phyloP scores from a whole-genome alignment of 2,113 vertebrate genomes.

The Lasiurus borealis region DNA sequence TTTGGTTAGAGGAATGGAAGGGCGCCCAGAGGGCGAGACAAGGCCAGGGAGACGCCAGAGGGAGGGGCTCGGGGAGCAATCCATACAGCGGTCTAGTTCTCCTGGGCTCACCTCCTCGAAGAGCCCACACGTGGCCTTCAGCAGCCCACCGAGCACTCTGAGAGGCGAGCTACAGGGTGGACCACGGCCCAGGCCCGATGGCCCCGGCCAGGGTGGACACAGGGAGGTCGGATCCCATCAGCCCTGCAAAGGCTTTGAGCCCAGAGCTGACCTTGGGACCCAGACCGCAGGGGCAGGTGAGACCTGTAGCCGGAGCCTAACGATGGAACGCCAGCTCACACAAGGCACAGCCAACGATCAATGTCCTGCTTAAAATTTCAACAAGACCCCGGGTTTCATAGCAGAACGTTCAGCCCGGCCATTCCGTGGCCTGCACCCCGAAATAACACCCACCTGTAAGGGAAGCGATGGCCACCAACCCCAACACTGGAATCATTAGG shows the following conservation, averaged over 20 bases:
- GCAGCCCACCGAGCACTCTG: background rate
- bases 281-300: background rate
- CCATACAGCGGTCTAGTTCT: background rate
- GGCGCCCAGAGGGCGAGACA: background rate
- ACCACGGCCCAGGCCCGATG: background rate
- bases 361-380: conserved; percentile 38
- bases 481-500: background rate
- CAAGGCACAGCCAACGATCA: background rate
- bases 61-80: background rate
- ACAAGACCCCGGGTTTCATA: background rate
- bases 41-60: background rate
- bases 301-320: background rate
- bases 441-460: conserved; percentile 21
- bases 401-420: background rate
- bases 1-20: background rate
- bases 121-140: background rate
- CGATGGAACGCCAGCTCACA: background rate
- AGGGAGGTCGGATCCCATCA: background rate
- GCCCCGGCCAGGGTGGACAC: background rate
- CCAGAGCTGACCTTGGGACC: background rate
- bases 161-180: background rate
- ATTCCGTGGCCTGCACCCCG: background rate
- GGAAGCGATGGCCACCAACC: background rate
- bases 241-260: background rate
- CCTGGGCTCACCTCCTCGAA: background rate